Conservation (phyloP, 2,113 vertebrate genomes). For the Setophaga kirtlandii region DNA sequence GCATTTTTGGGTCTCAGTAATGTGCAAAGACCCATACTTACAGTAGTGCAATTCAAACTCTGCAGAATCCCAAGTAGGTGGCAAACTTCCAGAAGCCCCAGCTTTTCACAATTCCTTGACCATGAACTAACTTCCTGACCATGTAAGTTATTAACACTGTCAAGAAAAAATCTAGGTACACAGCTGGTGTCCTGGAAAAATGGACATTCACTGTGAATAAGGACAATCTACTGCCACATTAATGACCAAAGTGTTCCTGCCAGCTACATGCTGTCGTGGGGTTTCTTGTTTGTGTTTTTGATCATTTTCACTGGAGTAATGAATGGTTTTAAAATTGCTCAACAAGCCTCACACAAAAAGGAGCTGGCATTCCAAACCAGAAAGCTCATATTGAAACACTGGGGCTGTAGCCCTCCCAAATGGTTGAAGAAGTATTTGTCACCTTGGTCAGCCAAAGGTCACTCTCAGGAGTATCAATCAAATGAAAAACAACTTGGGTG, state of each 20-base stretch:
- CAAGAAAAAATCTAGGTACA: slow-evolving; percentile 37
- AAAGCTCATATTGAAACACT: slow-evolving; percentile 47
- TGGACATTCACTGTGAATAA: slow-evolving; percentile 25
- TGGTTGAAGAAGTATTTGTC: slow-evolving; percentile 61
- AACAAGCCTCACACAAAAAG: slow-evolving; percentile 20
- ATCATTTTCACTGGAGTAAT: slow-evolving; percentile 57
- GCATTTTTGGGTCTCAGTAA: background rate
- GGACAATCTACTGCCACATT: slow-evolving; percentile 38
- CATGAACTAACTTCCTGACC: slow-evolving; percentile 64
- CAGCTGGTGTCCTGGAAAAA: slow-evolving; percentile 56
- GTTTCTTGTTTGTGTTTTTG: slow-evolving; percentile 52
- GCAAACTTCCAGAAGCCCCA: slow-evolving; percentile 49
- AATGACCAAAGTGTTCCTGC: slow-evolving; percentile 39
- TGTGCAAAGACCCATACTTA: background rate
- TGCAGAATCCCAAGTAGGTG: slow-evolving; percentile 43
- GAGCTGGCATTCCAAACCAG: slow-evolving; percentile 54
- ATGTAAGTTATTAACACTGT: slow-evolving; percentile 56
- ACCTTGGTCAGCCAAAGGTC: slow-evolving; percentile 67
- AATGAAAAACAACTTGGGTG: slow-evolving; percentile 10
- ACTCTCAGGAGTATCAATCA: slow-evolving; percentile 13
- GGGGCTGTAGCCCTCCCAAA: slow-evolving; percentile 43
- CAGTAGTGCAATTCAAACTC: background rate
- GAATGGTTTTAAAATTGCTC: slow-evolving; percentile 29
- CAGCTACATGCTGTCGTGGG: slow-evolving; percentile 35
- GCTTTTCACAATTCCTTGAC: slow-evolving; percentile 63